These are phyloP conservation scores for Thereva unica DNA, from an alignment of 2,888 invertebrate genomes.

Conservation along the genomic window DNA sequence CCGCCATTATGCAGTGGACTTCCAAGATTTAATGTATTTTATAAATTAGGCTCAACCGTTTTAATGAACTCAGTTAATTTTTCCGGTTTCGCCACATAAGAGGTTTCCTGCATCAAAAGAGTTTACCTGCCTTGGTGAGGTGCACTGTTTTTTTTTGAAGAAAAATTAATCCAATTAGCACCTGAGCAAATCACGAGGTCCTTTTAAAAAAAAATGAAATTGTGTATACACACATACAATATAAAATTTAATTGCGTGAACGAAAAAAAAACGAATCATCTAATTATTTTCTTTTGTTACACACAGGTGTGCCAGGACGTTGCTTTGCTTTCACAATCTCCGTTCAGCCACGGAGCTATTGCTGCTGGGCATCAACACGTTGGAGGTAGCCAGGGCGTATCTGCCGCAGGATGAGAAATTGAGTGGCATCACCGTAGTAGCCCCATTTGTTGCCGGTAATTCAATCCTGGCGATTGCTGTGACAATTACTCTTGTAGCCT, in stretches of 20 bases:
- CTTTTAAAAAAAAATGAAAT: not conserved
- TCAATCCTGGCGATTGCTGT: slow-evolving; percentile 50
- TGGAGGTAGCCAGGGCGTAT: slow-evolving; percentile 53
- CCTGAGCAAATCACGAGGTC: slow-evolving; percentile 1
- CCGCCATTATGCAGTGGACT: too few relatives aligned
- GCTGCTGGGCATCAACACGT: slow-evolving; percentile 52
- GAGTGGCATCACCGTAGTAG: slow-evolving; percentile 35
- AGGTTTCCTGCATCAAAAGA: too few relatives aligned
- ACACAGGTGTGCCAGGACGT: slow-evolving; percentile 45
- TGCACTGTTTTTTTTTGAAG: not conserved
- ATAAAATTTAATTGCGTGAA: not conserved
- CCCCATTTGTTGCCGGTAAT: slow-evolving; percentile 50
- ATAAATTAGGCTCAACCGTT: too few relatives aligned
- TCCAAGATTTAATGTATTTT: too few relatives aligned
- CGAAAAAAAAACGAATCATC: not conserved
- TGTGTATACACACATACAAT: not conserved
- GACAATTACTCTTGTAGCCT: slow-evolving; percentile 53
- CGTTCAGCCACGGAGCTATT: slow-evolving; percentile 52
- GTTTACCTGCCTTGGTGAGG: too few relatives aligned
- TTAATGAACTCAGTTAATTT: too few relatives aligned
- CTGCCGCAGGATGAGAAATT: slow-evolving; percentile 44
- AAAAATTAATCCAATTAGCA: slow-evolving; percentile 6
- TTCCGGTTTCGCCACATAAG: too few relatives aligned
- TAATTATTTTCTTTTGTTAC: slow-evolving; percentile 9
- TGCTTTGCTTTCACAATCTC: slow-evolving; percentile 56